Evolutionary conservation across 1,140 invertebrate species (phyloP).

Genomic region (Aradophagus sp.): DNA sequence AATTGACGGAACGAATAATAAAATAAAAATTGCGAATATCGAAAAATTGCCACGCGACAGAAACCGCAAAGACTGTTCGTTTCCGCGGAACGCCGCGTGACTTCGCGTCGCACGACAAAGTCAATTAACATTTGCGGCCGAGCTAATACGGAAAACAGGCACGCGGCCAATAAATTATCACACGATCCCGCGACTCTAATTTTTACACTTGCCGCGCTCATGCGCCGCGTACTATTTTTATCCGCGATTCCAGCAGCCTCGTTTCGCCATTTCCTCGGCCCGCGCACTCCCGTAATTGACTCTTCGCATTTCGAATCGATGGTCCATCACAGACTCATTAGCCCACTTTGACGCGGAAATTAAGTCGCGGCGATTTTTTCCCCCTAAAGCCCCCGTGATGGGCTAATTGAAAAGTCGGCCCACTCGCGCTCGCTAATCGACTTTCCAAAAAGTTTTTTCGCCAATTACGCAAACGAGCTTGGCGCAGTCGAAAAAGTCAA

Average conservation of each 20-base stretch:
- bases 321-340: constrained; percentile 42
- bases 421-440: too few species aligned
- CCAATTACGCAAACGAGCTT: too few species aligned
- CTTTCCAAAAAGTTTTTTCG: constrained; percentile 1
- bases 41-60: too few species aligned
- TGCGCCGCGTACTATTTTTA: constrained; percentile 37
- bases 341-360: constrained; percentile 29
- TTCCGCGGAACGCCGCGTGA: constrained; percentile 6
- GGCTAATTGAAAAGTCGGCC: constrained; percentile 9
- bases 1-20: too few species aligned
- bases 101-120: constrained; percentile 9
- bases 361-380: constrained; percentile 31
- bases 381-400: neutral
- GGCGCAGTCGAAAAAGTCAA: too few species aligned
- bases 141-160: constrained; percentile 41
- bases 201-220: constrained; percentile 46
- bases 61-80: too few species aligned
- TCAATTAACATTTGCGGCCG: constrained; percentile 31
- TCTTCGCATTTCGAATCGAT: constrained; percentile 37
- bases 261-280: constrained; percentile 25
- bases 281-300: constrained; percentile 19
- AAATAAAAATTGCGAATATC: too few species aligned
- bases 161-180: constrained; percentile 40
- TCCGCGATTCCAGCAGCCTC: constrained; percentile 24
- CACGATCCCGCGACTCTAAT: constrained; percentile 39